Evolutionary conservation across 2,888 invertebrate species (phyloP).

Genomic region (Yponomeuta evonymella): DNA sequence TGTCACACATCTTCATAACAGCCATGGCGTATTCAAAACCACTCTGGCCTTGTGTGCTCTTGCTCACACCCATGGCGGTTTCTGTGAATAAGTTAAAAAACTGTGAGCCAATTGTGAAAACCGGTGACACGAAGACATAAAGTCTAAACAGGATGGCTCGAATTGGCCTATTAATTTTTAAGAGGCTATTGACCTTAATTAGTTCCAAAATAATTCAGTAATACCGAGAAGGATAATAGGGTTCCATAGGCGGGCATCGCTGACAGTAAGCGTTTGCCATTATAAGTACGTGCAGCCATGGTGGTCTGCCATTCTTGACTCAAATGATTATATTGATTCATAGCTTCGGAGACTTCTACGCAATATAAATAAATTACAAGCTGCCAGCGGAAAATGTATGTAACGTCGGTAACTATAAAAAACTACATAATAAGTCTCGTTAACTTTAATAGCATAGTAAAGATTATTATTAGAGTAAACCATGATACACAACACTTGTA

Average conservation of each 20-base stretch:
- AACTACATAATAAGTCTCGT: background rate
- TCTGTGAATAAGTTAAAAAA: slow-evolving; percentile 63
- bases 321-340: slow-evolving; percentile 23
- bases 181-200: slow-evolving; percentile 46
- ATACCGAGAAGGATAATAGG: slow-evolving; percentile 38
- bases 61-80: slow-evolving; percentile 93
- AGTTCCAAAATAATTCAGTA: slow-evolving; percentile 46
- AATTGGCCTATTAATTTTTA: slow-evolving; percentile 24
- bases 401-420: background rate
- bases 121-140: background rate
- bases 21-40: slow-evolving; percentile 91
- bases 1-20: slow-evolving; percentile 93
- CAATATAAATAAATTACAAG: background rate
- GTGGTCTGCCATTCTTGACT: slow-evolving; percentile 57
- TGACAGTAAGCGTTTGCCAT: slow-evolving; percentile 61
- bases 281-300: slow-evolving; percentile 53
- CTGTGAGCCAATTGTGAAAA: background rate
- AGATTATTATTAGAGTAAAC: too few relatives aligned
- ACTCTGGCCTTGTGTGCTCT: slow-evolving; percentile 86
- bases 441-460: background rate
- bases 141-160: background rate
- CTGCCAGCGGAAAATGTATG: too few relatives aligned
- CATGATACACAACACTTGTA: background rate
- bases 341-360: background rate
- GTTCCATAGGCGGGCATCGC: slow-evolving; percentile 33